Evolutionary conservation across 2,888 invertebrate genomes (phyloP), one percentile per base, ranked within the genome.

Genomic region (Norana najaformis): DNA sequence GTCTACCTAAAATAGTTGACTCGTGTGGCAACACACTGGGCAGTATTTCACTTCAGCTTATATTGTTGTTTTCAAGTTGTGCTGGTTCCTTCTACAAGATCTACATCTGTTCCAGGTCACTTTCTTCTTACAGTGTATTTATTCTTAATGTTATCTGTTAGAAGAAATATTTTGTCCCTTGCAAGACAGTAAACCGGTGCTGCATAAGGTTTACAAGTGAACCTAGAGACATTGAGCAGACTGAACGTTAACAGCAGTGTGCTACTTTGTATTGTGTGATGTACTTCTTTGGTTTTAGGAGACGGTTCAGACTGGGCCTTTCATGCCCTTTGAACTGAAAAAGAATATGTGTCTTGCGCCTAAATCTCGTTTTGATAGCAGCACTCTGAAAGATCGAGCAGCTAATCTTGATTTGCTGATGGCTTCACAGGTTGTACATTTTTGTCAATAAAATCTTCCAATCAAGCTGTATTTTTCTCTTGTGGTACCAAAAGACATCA

Each of bases 341-440:
- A 96, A 96, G 82, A 97, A 97, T 94, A 98, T 98, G 98, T 96
- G 96, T 93, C 93, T 98, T 91, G 98, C 98, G 3, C 97, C 97
- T 0, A 93, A 96, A 8, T 95, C 95, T 34, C 96, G 98, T 92
- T 94, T 95, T 18, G 94, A 95, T 20, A 95, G 95, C 20, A 69
- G 89, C 96, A 96, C 93, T 92, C 94, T 5, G 92, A 93, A 34
- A 95, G 97, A 90, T 97, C 97, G 91, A 93, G 94, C 36, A 93
- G 95, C 11, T 92, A 96, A 39, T 92, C 95, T 91, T 95, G 83
- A 91, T 88, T 34, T 20, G 23, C 23, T 39, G 36, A 37, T 23
- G 34, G 38, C 37, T 83, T 89, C 38, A 34, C 83, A 83, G 35
- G 83, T 83, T 89, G 35, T 34, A 69, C 20, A 0, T 18, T 35